Evolutionary conservation across 2,888 invertebrate genomes (phyloP).

Genomic region (Spatulosminthurus flaviceps): DNA sequence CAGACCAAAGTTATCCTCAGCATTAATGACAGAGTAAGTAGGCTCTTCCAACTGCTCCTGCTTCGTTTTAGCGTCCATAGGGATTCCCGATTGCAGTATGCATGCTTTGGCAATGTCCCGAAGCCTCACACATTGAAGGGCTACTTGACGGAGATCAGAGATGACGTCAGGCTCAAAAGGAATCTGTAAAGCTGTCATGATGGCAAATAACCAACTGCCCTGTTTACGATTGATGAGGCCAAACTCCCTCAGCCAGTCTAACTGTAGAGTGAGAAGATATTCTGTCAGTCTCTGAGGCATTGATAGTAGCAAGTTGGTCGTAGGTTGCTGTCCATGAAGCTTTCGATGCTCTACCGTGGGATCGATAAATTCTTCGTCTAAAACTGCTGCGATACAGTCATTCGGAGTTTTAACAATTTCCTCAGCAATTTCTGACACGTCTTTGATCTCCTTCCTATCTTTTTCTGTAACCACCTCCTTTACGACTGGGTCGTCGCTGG

Average conservation of each 20-base stretch:
- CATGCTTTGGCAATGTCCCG: conserved; percentile 12
- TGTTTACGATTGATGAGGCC: conserved; percentile 55
- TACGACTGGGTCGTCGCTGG: no score
- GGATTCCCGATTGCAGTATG: background rate
- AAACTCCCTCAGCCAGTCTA: conserved; percentile 53
- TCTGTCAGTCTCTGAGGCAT: conserved; percentile 52
- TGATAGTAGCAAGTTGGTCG: conserved; percentile 51
- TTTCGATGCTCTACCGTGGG: conserved; percentile 16
- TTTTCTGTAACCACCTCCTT: no score
- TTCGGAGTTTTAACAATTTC: background rate
- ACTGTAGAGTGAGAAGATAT: conserved; percentile 52
- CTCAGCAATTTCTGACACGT: background rate
- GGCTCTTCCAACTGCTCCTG: conserved; percentile 2
- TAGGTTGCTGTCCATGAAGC: conserved; percentile 46
- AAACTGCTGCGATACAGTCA: background rate
- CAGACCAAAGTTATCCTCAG: conserved; percentile 29
- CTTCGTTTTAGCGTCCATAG: background rate
- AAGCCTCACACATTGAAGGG: conserved; percentile 24
- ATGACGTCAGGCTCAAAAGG: conserved; percentile 58
- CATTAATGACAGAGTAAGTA: background rate
- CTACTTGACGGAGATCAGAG: conserved; percentile 56
- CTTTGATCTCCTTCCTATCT: background rate
- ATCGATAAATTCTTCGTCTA: conserved; percentile 24
- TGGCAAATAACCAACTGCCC: conserved; percentile 59
- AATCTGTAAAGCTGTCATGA: conserved; percentile 54